Conservation (phyloP, 2,113 vertebrate species). For the Hemibagrus wyckioides region DNA sequence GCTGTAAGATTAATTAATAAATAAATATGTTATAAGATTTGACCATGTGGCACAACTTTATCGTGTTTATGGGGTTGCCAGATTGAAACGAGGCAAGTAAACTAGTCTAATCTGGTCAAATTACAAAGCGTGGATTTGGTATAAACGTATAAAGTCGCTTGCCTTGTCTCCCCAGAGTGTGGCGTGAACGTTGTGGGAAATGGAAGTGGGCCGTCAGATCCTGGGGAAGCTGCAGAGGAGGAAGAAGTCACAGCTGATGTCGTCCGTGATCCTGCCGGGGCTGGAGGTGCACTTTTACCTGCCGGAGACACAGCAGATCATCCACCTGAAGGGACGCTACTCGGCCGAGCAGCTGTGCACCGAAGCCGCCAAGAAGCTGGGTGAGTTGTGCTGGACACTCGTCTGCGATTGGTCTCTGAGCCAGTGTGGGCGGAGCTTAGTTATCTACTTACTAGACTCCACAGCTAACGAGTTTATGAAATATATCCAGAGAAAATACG, state of each 20-base stretch:
- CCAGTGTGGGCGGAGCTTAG: not conserved
- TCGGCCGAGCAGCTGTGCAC: conserved; percentile 81
- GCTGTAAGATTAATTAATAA: too few species aligned
- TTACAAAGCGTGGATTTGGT: not conserved
- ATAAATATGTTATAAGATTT: not conserved
- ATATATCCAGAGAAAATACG: too few species aligned
- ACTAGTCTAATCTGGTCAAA: not conserved
- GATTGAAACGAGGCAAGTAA: not conserved
- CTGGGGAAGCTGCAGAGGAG: conserved; percentile 82
- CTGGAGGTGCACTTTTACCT: conserved; percentile 80
- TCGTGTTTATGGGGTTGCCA: not conserved
- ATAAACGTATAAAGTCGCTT: not conserved
- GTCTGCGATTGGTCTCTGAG: not conserved
- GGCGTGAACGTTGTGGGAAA: conserved; percentile 59
- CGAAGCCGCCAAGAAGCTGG: conserved; percentile 76
- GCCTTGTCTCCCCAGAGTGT: conserved; percentile 62
- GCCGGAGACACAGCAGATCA: conserved; percentile 69
- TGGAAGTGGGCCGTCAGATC: conserved; percentile 78
- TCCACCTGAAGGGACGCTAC: conserved; percentile 66
- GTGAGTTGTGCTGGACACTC: conserved; percentile 67
- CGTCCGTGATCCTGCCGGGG: conserved; percentile 68
- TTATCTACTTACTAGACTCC: too few species aligned
- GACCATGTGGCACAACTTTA: not conserved
- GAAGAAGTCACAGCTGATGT: conserved; percentile 67
- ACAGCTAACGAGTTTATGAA: too few species aligned